Evolutionary conservation across 2,797 vertebrate species (phyloP).

Genomic region (Diglossa cyanea): DNA sequence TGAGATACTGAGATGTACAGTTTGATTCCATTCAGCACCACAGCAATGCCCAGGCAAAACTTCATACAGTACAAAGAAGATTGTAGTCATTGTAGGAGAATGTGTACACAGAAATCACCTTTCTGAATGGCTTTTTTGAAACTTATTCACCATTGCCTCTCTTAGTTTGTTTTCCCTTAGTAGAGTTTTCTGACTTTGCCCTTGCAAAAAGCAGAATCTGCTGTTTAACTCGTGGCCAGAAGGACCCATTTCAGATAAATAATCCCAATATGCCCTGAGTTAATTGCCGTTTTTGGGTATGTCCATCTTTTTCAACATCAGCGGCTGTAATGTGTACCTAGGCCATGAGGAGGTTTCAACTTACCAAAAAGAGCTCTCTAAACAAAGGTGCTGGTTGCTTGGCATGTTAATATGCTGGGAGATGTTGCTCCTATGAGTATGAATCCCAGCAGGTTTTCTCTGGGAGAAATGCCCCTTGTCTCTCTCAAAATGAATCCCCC

Average conservation of each 20-base stretch:
- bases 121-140: not conserved
- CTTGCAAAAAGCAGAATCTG: not conserved
- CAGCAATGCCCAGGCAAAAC: not conserved
- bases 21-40: conserved; percentile 21
- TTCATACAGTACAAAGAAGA: not conserved
- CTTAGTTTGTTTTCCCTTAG: not conserved
- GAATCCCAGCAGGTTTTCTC: not conserved
- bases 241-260: not conserved
- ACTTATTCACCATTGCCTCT: not conserved
- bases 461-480: not conserved
- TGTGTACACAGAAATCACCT: not conserved
- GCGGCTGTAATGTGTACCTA: accelerated
- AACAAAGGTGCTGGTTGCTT: not conserved
- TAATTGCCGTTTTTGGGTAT: not conserved
- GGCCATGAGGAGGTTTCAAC: not conserved
- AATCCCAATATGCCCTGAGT: not conserved
- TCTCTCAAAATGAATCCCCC: not conserved
- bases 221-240: not conserved
- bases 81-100: not conserved
- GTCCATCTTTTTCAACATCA: not conserved
- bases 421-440: not conserved
- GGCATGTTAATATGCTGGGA: not conserved
- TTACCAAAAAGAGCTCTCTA: not conserved
- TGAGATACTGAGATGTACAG: conserved; percentile 26
- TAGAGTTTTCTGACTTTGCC: conserved; percentile 2